These are phyloP conservation scores for Leptopilina clavipes DNA, from an alignment of 1,140 invertebrate species.

Conservation along the genomic window DNA sequence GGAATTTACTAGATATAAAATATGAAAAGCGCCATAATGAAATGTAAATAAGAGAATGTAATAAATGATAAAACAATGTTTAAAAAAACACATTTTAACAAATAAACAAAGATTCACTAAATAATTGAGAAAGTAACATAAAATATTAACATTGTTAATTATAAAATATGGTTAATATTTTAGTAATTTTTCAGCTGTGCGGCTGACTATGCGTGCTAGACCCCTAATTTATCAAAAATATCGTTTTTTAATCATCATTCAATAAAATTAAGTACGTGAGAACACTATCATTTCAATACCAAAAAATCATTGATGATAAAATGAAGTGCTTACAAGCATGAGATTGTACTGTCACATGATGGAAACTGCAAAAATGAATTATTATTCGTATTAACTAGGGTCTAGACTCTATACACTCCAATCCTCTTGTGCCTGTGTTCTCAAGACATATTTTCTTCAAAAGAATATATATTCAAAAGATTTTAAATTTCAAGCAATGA, in stretches of 20 bases:
- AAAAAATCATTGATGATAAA: constrained; percentile 39
- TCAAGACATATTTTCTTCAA: constrained; percentile 43
- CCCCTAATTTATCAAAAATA: constrained; percentile 35
- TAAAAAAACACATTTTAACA: not conserved
- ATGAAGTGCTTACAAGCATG: constrained; percentile 38
- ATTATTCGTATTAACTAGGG: constrained; percentile 43
- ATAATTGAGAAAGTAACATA: not conserved
- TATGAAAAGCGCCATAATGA: not conserved
- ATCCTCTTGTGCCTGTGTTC: constrained; percentile 63
- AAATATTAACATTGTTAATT: constrained; percentile 44
- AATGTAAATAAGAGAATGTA: not conserved
- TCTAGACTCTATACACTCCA: constrained; percentile 62
- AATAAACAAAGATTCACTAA: not conserved
- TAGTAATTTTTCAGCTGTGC: constrained; percentile 66
- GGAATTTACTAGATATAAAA: not conserved
- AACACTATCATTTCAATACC: constrained; percentile 43
- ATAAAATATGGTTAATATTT: constrained; percentile 36
- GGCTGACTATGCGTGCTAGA: constrained; percentile 70
- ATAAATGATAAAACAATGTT: not conserved
- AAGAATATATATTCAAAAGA: constrained; percentile 41
- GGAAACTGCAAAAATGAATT: constrained; percentile 21
- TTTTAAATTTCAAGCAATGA: constrained; percentile 63
- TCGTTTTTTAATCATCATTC: constrained; percentile 26
- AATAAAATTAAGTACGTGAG: constrained; percentile 32
- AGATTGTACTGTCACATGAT: constrained; percentile 34